Base-by-base conservation (phyloP, 2,888 invertebrate genomes). In the Drosophila heteroneura region DNA sequence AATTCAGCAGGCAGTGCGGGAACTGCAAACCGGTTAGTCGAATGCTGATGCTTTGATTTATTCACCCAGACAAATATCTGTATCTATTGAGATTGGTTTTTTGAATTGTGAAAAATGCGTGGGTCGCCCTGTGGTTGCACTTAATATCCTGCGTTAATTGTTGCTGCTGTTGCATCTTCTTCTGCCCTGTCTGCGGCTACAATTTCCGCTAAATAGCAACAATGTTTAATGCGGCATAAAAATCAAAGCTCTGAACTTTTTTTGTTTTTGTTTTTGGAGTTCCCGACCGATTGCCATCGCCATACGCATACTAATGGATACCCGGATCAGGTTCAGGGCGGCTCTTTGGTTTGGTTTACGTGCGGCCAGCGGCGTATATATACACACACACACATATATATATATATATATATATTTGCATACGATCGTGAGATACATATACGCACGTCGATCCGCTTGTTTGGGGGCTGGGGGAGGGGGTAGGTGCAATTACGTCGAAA, bases 251-350 rank as follows among this genome's bases (percentile, higher is more conserved):
- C 22, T 37, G 2, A 57, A 30, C 5, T 39, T 37, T 3, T 56
- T 33, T 22, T 26, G 7, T 2, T n/a, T 56, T 1, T 12, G 19
- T 53, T 64, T 60, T 56, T 69, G 76, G 70, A 73, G 60, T 79
- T 76, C 77, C 76, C 83, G 32, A 28, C n/a, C 66, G 47, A 60
- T 51, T 49, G 37, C 32, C 26, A 19, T 35, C 57, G 47, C 41
- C 30, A 39, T 59, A 16, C 56, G 84, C 65, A 84, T 84, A 82
- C 71, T 72, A 77, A 84, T 63, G 12, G 41, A 44, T 49, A 7
- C 5, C 26, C 49, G 47, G 53, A 59, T 71, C 71, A 72, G 53
- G 56, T 59, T 53, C 64, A 64, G 71, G 39, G 53, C 71, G 47
- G 57, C 63, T 58, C 33, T 57, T 72, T 57, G 77, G 22, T 37